Base-by-base conservation (phyloP, 2,888 invertebrate genomes). In the Pimpla rufipes region DNA sequence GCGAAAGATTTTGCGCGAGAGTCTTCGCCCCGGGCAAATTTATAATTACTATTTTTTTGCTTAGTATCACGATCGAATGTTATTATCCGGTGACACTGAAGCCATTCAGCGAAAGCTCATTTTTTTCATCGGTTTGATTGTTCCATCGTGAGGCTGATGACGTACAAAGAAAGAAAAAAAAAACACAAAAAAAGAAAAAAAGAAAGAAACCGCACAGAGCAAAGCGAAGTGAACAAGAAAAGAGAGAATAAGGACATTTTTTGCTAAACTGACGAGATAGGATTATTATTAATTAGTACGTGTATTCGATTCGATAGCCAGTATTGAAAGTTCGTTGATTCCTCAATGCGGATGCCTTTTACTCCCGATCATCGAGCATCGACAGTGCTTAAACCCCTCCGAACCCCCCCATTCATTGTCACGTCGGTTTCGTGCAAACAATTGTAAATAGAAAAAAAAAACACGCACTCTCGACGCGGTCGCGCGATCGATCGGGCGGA, bases 41-140 rank as follows among this genome's bases (percentile, higher is more conserved):
- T 6, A 52, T 37, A 47, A 11, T n/a, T 79, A 64, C 35, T 50
- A 75, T 57, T 77, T 68, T 79, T 81, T 68, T 78, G 74, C 76
- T 67, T 85, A 79, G 84, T 71, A 74, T 78, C 79, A 85, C 57
- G 59, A 77, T 71, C 71, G 79, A 86, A 79, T 80, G 84, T 81
- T 83, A 85, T 52, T 23, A 50, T 55, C 35, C 83, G 76, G 77
- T 85, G 86, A 87, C 85, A 84, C 83, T 82, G 74, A 84, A 85
- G 87, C 86, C 87, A 87, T 88, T 86, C 70, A 59, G 81, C 67
- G 64, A 64, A 85, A 83, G 85, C 84, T 83, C 81, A 78, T 79
- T 42, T 79, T 82, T 79, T 81, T 82, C 79, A 73, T 79, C 78
- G 81, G 52, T 83, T 75, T 87, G 73, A 82, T 67, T 52, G 57